Evolutionary conservation across 2,888 invertebrate species (phyloP).

Genomic region (Halocaridina rubra): DNA sequence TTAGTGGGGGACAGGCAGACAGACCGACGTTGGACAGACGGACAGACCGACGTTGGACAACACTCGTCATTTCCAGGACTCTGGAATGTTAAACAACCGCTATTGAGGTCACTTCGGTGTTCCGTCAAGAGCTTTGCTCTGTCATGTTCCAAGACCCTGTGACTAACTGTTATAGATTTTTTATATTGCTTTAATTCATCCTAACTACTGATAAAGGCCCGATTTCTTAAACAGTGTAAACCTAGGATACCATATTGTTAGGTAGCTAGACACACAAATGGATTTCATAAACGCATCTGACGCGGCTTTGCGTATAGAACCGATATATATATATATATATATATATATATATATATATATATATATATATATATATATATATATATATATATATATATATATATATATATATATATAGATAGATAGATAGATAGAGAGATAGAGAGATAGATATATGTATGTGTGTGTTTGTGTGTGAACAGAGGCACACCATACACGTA

Average conservation of each 20-base stretch:
- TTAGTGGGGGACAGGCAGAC: background rate
- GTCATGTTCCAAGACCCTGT: too few relatives aligned
- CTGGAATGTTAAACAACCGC: background rate
- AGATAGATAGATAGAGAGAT: background rate
- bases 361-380: slow-evolving; percentile 6
- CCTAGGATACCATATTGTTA: too few relatives aligned
- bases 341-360: background rate
- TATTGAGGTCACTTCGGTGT: background rate
- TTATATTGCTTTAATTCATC: too few relatives aligned
- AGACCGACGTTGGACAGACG: background rate
- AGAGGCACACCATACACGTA: too few relatives aligned
- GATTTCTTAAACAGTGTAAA: too few relatives aligned
- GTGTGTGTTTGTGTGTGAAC: background rate
- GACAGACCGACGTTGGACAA: background rate
- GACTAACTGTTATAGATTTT: too few relatives aligned
- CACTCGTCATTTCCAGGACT: background rate
- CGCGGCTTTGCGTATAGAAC: too few relatives aligned
- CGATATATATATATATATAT: background rate
- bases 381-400: slow-evolving; percentile 14
- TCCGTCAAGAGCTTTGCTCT: too few relatives aligned
- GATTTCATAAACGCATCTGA: too few relatives aligned
- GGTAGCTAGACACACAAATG: too few relatives aligned
- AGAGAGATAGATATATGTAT: background rate
- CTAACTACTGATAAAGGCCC: too few relatives aligned
- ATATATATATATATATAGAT: background rate